Base-by-base conservation (phyloP, 2,888 invertebrate species). In the Drosophila nigritarsus region DNA sequence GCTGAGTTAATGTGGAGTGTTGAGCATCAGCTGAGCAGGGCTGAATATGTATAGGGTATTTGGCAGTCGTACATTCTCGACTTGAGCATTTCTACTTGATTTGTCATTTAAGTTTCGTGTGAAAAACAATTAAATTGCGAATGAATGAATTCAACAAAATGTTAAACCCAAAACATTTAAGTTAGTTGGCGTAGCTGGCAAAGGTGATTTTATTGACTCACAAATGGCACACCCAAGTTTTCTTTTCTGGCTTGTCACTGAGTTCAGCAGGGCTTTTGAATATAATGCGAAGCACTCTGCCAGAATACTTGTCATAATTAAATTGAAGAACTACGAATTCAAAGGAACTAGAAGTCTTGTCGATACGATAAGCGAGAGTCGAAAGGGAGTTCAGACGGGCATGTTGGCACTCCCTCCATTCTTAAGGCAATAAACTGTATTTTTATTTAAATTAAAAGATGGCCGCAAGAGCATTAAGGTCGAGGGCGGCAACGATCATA, bases 391-490 rank as follows among this genome's bases (percentile, higher is more conserved):
- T 58, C 36, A 8, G 36, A 18, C 55, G 40, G 67, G 30, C 58
- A 53, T 54, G 48, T 32, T 34, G 49, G 45, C 27, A 38, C 50
- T 40, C 18, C 42, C 30, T 9, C 13, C 30, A 53, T 32, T 36
- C 58, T 42, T 36, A 50, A 50, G 55, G 78, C 63, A 85, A 78
- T 82, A 82, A 82, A 82, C 73, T 69, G 69, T 82, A 75, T 73
- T 82, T 85, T 75, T 85, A 82, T 85, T 82, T 63, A 85, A 80
- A 85, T 82, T 75, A 82, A 80, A 78, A 75, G 48, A 67, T 51
- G 24, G 66, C 36, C 38, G 38, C 40, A 55, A 34, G 34, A 45
- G 42, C 32, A 55, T 56, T 50, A 61, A 72, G 70, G 75, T 71
- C 77, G 78, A 69, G 78, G 84, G 70, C 81, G 73, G 61, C 66